Evolutionary conservation across 92 coral and sea anemone species (phyloP).

Genomic region (Nematostella vectensis): DNA sequence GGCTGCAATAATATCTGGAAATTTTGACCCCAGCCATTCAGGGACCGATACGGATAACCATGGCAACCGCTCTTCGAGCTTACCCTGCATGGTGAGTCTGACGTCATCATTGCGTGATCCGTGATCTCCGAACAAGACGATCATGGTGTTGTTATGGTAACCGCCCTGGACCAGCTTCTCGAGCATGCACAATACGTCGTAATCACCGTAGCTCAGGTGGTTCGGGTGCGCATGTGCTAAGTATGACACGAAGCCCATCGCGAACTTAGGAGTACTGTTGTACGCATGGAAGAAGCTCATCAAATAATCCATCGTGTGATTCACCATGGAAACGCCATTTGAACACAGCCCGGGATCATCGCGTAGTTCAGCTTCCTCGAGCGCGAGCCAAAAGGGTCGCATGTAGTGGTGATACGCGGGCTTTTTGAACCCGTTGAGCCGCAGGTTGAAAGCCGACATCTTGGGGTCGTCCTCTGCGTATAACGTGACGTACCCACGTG

Average conservation of each 20-base stretch:
- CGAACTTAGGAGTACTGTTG: constrained; percentile 65
- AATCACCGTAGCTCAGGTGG: constrained; percentile 59
- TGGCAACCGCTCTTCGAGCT: constrained; percentile 91
- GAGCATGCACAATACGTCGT: constrained; percentile 55
- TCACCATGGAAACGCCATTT: constrained; percentile 57
- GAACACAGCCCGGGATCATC: constrained; percentile 82
- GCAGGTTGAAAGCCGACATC: constrained; percentile 62
- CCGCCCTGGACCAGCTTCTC: constrained; percentile 36
- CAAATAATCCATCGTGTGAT: constrained; percentile 72
- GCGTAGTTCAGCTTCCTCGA: constrained; percentile 36
- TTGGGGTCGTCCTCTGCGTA: constrained; percentile 75
- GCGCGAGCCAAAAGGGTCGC: constrained; percentile 83
- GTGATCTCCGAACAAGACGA: constrained; percentile 74
- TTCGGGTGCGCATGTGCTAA: constrained; percentile 74
- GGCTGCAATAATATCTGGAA: constrained; percentile 57
- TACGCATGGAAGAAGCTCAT: constrained; percentile 63
- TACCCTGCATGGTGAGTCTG: constrained; percentile 85
- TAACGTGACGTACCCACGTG: constrained; percentile 64
- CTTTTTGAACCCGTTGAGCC: constrained; percentile 52
- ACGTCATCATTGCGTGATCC: constrained; percentile 83
- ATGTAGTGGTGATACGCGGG: constrained; percentile 66
- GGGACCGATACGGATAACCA: constrained; percentile 89
- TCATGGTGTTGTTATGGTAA: constrained; percentile 58
- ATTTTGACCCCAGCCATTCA: constrained; percentile 50
- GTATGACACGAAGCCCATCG: constrained; percentile 55